Evolutionary conservation across 2,888 invertebrate genomes (phyloP).

Genomic region (Drosophila nigricruria): DNA sequence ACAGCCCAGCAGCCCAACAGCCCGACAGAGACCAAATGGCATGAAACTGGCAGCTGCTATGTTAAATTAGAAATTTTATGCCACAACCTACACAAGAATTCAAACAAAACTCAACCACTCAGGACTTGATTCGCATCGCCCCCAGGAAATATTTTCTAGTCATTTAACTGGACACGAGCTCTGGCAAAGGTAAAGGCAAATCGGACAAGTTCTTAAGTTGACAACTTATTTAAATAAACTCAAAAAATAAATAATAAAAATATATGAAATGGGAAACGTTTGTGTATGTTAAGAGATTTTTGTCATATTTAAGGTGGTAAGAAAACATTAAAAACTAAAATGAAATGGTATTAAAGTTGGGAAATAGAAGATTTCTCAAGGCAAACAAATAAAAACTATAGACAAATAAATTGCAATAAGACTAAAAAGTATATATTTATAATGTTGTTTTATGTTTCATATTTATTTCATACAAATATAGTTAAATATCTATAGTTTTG

Average conservation of each 20-base stretch:
- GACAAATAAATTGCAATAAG: not conserved
- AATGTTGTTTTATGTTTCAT: not conserved
- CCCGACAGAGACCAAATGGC: slow-evolving; percentile 28
- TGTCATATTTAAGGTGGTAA: not conserved
- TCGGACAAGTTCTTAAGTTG: not conserved
- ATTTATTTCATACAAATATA: not conserved
- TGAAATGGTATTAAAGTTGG: not conserved
- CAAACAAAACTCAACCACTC: slow-evolving; percentile 3
- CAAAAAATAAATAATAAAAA: not conserved
- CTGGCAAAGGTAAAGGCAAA: not conserved
- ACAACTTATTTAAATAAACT: slow-evolving; percentile 4
- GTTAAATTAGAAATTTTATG: slow-evolving; percentile 17
- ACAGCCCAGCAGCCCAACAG: slow-evolving; percentile 2
- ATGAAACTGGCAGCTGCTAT: slow-evolving; percentile 62
- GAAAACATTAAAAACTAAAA: not conserved
- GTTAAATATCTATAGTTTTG: too few relatives aligned
- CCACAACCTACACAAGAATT: slow-evolving; percentile 11
- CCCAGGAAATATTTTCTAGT: not conserved
- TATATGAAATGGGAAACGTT: not conserved
- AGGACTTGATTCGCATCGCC: slow-evolving; percentile 3
- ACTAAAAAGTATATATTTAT: not conserved
- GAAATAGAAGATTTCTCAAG: too few relatives aligned
- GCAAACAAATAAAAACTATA: not conserved
- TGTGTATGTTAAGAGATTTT: not conserved
- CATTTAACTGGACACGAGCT: not conserved